Evolutionary conservation across 2,888 invertebrate species (phyloP), one percentile per base, ranked within the genome.

Genomic region (Ectemnius lituratus): DNA sequence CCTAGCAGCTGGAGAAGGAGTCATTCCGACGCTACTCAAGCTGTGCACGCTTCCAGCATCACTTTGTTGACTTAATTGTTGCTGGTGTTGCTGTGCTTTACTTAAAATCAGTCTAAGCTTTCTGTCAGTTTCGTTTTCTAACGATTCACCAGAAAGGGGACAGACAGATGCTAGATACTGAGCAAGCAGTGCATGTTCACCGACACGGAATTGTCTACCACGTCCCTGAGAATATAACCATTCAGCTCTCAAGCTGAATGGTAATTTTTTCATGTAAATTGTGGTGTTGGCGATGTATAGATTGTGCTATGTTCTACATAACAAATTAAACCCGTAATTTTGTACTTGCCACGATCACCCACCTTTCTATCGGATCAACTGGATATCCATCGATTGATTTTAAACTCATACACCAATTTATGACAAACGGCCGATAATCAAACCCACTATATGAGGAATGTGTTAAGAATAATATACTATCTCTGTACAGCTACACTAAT

Each of bases 181-280:
- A 63, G 95, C 94, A 59, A 98, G 91, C 72, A 95, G 94, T 14
- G 93, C 92, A 84, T 98, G 98, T 88, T 98, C 97, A 0, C 98
- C 98, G 16, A 95, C 92, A 69, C 96, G 94, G 92, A 95, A 98
- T 89, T 97, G 96, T 73, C 97, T 93, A 0, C 98, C 98, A 85
- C 96, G 94, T 60, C 98, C 98, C 92, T 98, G 98, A 79, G 97
- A 97, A 91, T 97, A 98, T 70, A 98, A 92, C 98, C 98, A 98
- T 90, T 98, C 98, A 0, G 97, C 98, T 92, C 97, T 96, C 81
- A 98, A 92, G 90, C 98, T 97, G 90, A 81, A 72, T 70, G 76
- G 67, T 67, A 27, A 74, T 73, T 57, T 79, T 68, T 78, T 52
- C 67, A 79, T 68, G 75, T 13, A 76, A 76, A 81, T 65, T 47